Conservation (phyloP, 2,113 vertebrate genomes). For the Herpetotheres cachinnans region DNA sequence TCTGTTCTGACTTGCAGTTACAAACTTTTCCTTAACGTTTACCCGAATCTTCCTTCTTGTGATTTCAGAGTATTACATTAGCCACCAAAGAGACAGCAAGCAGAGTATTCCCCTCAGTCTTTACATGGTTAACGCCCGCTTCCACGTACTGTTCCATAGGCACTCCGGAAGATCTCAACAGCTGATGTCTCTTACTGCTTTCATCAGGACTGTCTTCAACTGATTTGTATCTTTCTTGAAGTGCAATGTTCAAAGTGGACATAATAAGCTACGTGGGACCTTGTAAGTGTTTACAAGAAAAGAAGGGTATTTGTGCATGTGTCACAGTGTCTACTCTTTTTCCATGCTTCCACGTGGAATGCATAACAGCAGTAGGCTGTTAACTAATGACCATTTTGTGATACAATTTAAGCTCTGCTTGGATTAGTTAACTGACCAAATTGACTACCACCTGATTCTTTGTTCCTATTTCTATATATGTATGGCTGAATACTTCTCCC, state of each 20-base stretch:
- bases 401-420: not conserved
- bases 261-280: not conserved
- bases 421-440: not conserved
- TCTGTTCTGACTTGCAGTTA: conserved; percentile 11
- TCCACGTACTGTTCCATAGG: not conserved
- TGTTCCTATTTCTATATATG: not conserved
- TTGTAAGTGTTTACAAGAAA: not conserved
- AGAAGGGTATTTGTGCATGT: not conserved
- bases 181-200: not conserved
- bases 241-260: not conserved
- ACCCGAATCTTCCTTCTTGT: not conserved
- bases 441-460: not conserved
- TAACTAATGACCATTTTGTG: not conserved
- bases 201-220: not conserved
- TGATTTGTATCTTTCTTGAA: not conserved
- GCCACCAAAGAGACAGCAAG: not conserved
- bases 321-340: not conserved
- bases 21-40: not conserved
- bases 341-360: not conserved
- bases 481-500: not conserved
- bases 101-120: not conserved
- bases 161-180: not conserved
- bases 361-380: not conserved
- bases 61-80: not conserved
- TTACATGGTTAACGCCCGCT: not conserved